Conservation (phyloP, 2,888 invertebrate species). For the Rhamphomyia laevipes region DNA sequence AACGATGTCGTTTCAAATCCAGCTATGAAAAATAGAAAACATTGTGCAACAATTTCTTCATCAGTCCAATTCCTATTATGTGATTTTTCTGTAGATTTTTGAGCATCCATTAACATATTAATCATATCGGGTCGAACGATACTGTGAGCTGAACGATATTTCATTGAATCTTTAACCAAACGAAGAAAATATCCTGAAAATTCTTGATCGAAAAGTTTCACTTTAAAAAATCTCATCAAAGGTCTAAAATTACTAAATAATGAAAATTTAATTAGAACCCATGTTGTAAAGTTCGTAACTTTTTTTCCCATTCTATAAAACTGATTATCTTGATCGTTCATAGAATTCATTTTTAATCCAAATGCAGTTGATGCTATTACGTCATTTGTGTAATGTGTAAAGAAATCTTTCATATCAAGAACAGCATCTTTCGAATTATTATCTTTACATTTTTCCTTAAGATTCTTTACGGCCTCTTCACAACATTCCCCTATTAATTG, state of each 20-base stretch:
- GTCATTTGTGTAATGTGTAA: conserved; percentile 27
- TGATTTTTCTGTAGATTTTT: neutral
- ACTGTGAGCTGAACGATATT: conserved; percentile 36
- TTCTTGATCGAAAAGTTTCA: conserved; percentile 30
- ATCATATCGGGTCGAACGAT: conserved; percentile 45
- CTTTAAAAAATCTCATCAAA: conserved; percentile 17
- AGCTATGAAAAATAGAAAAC: conserved; percentile 44
- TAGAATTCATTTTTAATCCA: conserved; percentile 41
- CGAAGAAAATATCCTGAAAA: conserved; percentile 33
- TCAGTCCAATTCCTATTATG: conserved; percentile 32
- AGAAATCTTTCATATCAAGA: conserved; percentile 24
- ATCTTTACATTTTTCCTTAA: neutral
- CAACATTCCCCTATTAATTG: conserved; percentile 31
- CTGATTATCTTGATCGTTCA: conserved; percentile 40
- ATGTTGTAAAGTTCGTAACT: conserved; percentile 33
- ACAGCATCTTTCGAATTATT: neutral
- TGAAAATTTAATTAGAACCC: conserved; percentile 22
- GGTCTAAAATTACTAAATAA: conserved; percentile 11
- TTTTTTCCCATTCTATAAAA: conserved; percentile 44
- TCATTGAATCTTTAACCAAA: conserved; percentile 38
- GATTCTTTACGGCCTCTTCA: neutral
- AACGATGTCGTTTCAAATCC: conserved; percentile 42
- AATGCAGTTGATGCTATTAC: conserved; percentile 30
- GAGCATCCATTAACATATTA: conserved; percentile 41
- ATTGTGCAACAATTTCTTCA: conserved; percentile 46